These are phyloP conservation scores for Rhopilema esculentum DNA, from an alignment of 30 jellyfish, hydroid and myxozoan species.

Conservation along the genomic window DNA sequence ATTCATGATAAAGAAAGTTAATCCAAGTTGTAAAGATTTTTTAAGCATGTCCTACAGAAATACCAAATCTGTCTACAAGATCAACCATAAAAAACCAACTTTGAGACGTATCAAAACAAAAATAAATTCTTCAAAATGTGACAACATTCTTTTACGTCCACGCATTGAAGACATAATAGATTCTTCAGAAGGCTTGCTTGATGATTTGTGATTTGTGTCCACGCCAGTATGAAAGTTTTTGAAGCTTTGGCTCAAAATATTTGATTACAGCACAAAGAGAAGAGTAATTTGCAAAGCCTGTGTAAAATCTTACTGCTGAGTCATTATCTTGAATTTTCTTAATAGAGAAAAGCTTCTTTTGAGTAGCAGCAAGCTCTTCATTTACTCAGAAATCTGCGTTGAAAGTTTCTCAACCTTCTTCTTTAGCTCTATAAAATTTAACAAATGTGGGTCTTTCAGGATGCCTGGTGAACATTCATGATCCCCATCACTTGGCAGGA, in stretches of 20 bases:
- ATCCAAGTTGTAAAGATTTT: constrained; percentile 55
- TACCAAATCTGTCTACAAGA: constrained; percentile 60
- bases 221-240: not conserved
- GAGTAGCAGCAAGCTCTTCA: no score
- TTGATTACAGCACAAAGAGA: not conserved
- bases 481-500: not conserved
- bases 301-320: not conserved
- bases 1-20: constrained; percentile 39
- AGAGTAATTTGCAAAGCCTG: not conserved
- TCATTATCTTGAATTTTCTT: not conserved
- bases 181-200: no score
- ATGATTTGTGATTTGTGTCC: no score
- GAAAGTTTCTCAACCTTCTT: not conserved
- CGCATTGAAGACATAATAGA: not conserved
- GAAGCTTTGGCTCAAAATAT: not conserved
- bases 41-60: constrained; percentile 54
- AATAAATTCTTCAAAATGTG: constrained; percentile 14
- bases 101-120: constrained; percentile 26
- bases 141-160: not conserved
- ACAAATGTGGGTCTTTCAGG: not conserved
- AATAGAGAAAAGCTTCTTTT: not conserved
- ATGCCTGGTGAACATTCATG: not conserved
- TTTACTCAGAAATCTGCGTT: not conserved
- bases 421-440: not conserved
- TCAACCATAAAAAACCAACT: constrained; percentile 53